A percentile compares a stretch with the other conserved stretches of the same genome.
phyloP scores from a whole-genome alignment of 2,113 vertebrate genomes.

The Dolichallabes microphthalmus region DNA sequence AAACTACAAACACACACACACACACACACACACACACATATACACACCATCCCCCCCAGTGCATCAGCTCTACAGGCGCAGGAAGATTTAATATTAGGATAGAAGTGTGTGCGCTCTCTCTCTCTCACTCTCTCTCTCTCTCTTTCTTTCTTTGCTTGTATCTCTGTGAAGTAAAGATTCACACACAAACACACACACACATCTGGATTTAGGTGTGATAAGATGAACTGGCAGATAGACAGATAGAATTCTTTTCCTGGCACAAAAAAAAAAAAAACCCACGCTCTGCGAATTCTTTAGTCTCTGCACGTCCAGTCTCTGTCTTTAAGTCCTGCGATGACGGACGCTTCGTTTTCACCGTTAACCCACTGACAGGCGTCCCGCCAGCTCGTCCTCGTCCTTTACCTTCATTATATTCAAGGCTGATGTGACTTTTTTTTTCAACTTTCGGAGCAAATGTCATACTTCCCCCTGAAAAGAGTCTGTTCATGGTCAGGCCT shows the following conservation, averaged over 20 bases:
- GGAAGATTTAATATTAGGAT: not conserved
- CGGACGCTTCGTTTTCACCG: not conserved
- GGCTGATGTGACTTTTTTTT: not conserved
- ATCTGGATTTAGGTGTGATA: conserved; percentile 33
- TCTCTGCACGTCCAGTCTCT: conserved; percentile 27
- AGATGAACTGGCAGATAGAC: conserved; percentile 30
- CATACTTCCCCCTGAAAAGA: not conserved
- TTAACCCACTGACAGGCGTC: no score
- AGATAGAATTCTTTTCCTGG: conserved; percentile 35
- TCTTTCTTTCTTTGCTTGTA: not conserved
- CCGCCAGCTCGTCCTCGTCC: not conserved
- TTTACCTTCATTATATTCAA: not conserved
- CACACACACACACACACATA: not conserved
- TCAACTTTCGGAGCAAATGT: not conserved
- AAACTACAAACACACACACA: conserved; percentile 19
- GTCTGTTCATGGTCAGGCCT: not conserved
- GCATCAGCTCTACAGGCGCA: not conserved
- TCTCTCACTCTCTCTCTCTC: not conserved
- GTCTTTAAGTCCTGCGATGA: not conserved
- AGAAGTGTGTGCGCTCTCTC: not conserved
- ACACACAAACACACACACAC: conserved; percentile 4
- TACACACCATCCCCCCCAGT: not conserved
- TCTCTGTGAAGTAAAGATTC: not conserved
- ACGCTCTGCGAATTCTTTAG: conserved; percentile 26
- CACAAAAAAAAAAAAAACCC: conserved; percentile 4